These are phyloP conservation scores for Uloborus plumipes DNA, from an alignment of 2,888 invertebrate species.

Conservation along the genomic window DNA sequence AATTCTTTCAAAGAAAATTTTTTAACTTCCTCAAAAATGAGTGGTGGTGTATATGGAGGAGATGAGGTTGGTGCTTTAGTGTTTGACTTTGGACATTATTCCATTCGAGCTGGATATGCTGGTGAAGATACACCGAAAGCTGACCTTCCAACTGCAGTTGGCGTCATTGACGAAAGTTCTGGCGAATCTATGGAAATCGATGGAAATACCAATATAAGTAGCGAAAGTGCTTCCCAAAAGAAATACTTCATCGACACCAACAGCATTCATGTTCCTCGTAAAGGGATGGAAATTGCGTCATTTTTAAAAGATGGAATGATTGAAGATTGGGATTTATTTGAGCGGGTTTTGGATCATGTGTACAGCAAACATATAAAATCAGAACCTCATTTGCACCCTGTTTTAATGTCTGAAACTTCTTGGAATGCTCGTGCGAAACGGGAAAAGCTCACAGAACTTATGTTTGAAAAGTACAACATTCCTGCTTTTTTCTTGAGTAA, in stretches of 20 bases:
- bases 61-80: slow-evolving; percentile 99
- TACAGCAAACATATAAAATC: slow-evolving; percentile 94
- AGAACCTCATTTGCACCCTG: slow-evolving; percentile 94
- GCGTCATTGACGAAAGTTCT: slow-evolving; percentile 79
- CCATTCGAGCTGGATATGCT: slow-evolving; percentile 91
- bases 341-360: slow-evolving; percentile 93
- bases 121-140: slow-evolving; percentile 99
- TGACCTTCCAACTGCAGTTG: slow-evolving; percentile 94
- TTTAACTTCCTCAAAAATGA: slow-evolving; percentile 27
- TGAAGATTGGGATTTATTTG: slow-evolving; percentile 99
- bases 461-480: slow-evolving; percentile 98
- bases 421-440: slow-evolving; percentile 94
- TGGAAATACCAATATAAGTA: slow-evolving; percentile 66
- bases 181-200: slow-evolving; percentile 69
- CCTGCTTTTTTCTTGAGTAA: slow-evolving; percentile 98
- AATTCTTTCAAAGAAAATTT: too few relatives aligned
- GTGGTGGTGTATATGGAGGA: slow-evolving; percentile 68
- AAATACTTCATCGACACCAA: slow-evolving; percentile 90
- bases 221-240: slow-evolving; percentile 69
- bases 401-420: slow-evolving; percentile 96
- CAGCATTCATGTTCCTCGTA: slow-evolving; percentile 89
- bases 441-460: slow-evolving; percentile 94
- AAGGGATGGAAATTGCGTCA: slow-evolving; percentile 86
- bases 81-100: slow-evolving; percentile 95
- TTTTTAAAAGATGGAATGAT: slow-evolving; percentile 99